Evolutionary conservation across 1,140 invertebrate genomes (phyloP), one percentile per base, ranked within the genome.

Genomic region (Lepidostoma basale): DNA sequence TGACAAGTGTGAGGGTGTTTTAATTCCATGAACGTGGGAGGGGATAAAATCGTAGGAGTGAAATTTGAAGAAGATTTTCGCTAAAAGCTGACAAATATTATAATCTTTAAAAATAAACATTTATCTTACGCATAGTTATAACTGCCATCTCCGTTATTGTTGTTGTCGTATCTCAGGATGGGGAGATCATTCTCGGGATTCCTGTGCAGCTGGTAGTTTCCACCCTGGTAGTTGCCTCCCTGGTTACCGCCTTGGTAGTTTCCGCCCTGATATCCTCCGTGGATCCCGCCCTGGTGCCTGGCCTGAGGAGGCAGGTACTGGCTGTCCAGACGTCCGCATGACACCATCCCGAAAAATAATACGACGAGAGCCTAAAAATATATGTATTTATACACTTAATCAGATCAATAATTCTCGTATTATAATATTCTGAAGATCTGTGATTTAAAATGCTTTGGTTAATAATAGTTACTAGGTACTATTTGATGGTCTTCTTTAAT

Each of bases 141-240:
- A 36, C 66, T 74, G 22, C 78, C 78, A 68, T 78, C 76, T 28
- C 75, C 77, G 47, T 73, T 74, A 59, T 77, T 76, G 25, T 78
- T 75, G 39, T 74, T 74, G 22, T 72, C 72, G 63, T 64, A 75
- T 25, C 47, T 67, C 16, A 74, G 28, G 54, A 74, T 74, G 4
- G 70, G 73, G 23, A 70, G 56, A 18, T 71, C 60, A 33, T 69
- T 62, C 36, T 59, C 58, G 4, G 44, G 49, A 16, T 22, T 36
- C 30, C 58, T 40, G n/a, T 40, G 39, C 39, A n/a, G n/a, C n/a
- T n/a, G 39, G 39, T 16, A 40, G 39, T 40, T 40, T 3, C 26
- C 23, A 8, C 25, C 22, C 16, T 20, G 22, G 20, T 20, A 40
- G 40, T 30, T 16, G 6, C 39, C 36, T 0, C 26, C n/a, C 6